Percentiles rank a stretch among this genome's conserved stretches.
Evolutionary conservation across 2,797 vertebrate species (phyloP).

Genomic region (Schizopygopsis pylzovi): DNA sequence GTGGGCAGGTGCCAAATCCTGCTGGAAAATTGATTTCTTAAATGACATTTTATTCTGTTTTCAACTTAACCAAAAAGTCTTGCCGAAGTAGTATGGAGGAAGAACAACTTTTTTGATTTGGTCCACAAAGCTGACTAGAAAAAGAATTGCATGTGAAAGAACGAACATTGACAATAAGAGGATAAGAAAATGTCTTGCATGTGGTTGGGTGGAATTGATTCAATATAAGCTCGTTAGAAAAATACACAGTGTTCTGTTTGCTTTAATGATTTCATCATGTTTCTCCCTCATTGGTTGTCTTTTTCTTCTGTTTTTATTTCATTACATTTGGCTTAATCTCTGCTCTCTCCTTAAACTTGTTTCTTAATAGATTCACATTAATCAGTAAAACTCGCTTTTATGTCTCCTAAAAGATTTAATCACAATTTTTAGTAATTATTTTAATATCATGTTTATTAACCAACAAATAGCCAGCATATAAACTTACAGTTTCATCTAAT

Average conservation of each 20-base stretch:
- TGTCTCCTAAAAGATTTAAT: background rate
- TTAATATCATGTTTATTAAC: background rate
- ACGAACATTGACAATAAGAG: constrained; percentile 72
- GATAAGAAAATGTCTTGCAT: constrained; percentile 68
- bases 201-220: constrained; percentile 62
- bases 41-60: background rate
- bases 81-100: background rate
- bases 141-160: constrained; percentile 68
- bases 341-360: background rate
- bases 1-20: too few species aligned
- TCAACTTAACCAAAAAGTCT: background rate
- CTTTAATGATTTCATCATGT: constrained; percentile 30
- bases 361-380: background rate
- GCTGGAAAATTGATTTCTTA: background rate
- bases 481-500: background rate
- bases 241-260: constrained; percentile 14
- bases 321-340: constrained; percentile 18
- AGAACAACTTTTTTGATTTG: constrained; percentile 62
- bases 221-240: constrained; percentile 18
- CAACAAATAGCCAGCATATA: background rate
- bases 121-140: constrained; percentile 72
- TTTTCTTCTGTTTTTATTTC: background rate
- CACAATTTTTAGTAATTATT: background rate
- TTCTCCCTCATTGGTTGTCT: constrained; percentile 14
- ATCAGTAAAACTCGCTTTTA: constrained; percentile 8